Evolutionary conservation across 2,888 invertebrate species (phyloP).

Genomic region (Formica aserva): DNA sequence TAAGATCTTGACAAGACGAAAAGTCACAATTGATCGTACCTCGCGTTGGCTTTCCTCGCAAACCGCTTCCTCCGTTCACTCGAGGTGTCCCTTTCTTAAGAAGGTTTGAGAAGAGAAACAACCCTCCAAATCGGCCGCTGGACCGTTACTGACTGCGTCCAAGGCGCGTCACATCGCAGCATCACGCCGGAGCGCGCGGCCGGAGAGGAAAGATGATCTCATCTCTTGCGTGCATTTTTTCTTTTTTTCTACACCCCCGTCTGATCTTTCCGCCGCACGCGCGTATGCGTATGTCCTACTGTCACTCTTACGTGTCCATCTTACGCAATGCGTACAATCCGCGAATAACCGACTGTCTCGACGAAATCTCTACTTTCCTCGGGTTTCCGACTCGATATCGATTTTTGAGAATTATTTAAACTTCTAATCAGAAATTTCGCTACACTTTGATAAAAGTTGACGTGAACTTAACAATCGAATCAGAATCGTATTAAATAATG

Average conservation of each 20-base stretch:
- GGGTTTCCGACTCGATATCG: neutral
- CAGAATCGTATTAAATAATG: neutral
- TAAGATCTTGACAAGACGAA: neutral
- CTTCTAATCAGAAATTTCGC: neutral
- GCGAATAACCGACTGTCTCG: slow-evolving; percentile 14
- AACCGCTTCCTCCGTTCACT: slow-evolving; percentile 28
- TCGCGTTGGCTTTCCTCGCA: slow-evolving; percentile 35
- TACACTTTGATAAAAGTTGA: neutral
- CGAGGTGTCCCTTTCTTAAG: slow-evolving; percentile 24
- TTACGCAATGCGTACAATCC: slow-evolving; percentile 64
- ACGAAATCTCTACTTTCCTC: neutral
- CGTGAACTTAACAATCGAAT: neutral
- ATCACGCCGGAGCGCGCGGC: slow-evolving; percentile 35
- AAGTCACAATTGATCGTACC: slow-evolving; percentile 43
- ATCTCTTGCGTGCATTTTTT: slow-evolving; percentile 74
- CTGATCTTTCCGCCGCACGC: slow-evolving; percentile 78
- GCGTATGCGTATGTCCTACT: slow-evolving; percentile 31
- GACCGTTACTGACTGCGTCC: slow-evolving; percentile 79
- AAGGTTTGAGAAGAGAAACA: slow-evolving; percentile 58
- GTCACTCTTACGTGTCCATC: slow-evolving; percentile 32
- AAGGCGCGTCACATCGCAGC: slow-evolving; percentile 25
- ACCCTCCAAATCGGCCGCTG: slow-evolving; percentile 77
- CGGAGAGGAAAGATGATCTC: slow-evolving; percentile 79
- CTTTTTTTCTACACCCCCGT: slow-evolving; percentile 78
- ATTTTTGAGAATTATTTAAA: neutral